phyloP scores from a whole-genome alignment of 2,113 vertebrate genomes.

The Grammomys surdaster region DNA sequence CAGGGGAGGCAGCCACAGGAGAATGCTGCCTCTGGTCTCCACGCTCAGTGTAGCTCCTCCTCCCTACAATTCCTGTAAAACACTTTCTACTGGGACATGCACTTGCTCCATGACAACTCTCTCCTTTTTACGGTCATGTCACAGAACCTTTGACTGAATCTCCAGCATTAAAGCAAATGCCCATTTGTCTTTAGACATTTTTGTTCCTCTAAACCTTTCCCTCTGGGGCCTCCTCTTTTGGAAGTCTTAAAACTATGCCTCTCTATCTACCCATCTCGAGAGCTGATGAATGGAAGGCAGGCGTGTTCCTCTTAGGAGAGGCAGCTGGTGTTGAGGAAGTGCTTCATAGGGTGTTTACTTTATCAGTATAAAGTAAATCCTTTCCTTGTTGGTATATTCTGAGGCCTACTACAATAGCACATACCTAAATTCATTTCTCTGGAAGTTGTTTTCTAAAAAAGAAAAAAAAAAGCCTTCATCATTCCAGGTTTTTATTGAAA shows the following conservation, averaged over 20 bases:
- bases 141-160: background rate
- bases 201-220: background rate
- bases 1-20: background rate
- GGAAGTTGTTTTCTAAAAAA: constrained; percentile 15
- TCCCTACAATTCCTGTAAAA: constrained; percentile 19
- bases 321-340: background rate
- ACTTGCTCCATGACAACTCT: constrained; percentile 47
- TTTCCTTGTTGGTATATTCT: background rate
- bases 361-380: background rate
- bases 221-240: background rate
- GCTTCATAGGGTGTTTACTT: background rate
- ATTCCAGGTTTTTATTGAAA: background rate
- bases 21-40: background rate
- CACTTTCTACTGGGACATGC: background rate
- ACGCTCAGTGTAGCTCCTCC: constrained; percentile 34
- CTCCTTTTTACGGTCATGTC: background rate
- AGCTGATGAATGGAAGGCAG: background rate
- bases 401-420: background rate
- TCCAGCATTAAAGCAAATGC: background rate
- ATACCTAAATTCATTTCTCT: constrained; percentile 9
- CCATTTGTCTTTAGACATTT: background rate
- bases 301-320: background rate
- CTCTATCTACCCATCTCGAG: background rate
- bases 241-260: background rate
- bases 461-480: background rate